Conservation (phyloP, 1,140 invertebrate genomes). For the Parapsyche elsis region DNA sequence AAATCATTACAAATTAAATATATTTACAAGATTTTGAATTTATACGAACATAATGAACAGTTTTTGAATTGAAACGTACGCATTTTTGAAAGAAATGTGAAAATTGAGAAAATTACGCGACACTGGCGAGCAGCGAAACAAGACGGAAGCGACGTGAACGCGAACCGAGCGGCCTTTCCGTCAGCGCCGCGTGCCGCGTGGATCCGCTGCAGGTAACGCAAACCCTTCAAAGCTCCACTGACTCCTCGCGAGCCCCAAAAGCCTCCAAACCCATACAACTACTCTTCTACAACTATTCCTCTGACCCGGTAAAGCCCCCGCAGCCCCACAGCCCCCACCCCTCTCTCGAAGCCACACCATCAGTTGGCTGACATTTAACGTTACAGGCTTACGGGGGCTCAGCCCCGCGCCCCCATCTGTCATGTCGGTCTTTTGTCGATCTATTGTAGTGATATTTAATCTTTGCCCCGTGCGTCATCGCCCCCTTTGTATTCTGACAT, state of each 20-base stretch:
- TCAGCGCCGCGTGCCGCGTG: constrained; percentile 36
- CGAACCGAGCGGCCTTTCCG: constrained; percentile 30
- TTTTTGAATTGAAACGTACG: no score
- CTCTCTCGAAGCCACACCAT: no score
- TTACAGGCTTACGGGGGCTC: no score
- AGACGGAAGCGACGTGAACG: constrained; percentile 20
- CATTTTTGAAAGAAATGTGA: no score
- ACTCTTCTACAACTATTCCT: not conserved
- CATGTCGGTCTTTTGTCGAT: no score
- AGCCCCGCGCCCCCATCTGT: no score
- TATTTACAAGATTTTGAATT: no score
- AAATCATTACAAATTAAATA: no score
- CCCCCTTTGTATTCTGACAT: not conserved
- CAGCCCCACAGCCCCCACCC: not conserved
- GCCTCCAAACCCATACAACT: not conserved
- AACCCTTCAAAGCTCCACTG: no score
- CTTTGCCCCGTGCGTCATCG: not conserved
- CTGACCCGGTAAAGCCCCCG: no score
- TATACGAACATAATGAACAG: no score
- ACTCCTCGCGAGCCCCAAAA: not conserved
- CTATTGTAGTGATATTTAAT: not conserved
- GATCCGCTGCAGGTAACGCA: not conserved
- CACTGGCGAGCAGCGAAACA: constrained; percentile 6
- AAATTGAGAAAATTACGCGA: not conserved
- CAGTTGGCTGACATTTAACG: not conserved